Evolutionary conservation across 2,113 vertebrate species (phyloP).

Genomic region (Anhinga anhinga): DNA sequence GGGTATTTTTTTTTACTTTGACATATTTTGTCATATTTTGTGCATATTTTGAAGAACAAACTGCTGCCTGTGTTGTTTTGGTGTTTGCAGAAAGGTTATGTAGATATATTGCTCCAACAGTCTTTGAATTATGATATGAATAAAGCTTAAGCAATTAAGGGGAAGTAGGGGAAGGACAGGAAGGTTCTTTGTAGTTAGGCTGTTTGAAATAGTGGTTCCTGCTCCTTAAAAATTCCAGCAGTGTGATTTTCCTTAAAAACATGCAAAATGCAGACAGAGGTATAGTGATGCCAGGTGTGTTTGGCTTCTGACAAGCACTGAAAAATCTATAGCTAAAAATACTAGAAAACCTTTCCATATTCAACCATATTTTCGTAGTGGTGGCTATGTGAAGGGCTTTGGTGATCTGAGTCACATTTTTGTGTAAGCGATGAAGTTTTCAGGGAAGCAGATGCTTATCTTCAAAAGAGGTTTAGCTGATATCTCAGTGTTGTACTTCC

Average conservation of each 20-base stretch:
- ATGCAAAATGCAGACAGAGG: background rate
- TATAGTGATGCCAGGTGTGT: background rate
- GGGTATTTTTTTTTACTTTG: background rate
- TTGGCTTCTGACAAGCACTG: background rate
- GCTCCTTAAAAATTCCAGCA: background rate
- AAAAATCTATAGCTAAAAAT: background rate
- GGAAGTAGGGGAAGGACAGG: background rate
- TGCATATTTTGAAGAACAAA: background rate
- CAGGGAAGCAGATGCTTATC: background rate
- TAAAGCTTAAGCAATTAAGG: background rate
- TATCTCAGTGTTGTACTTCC: background rate
- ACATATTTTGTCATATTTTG: too few species aligned
- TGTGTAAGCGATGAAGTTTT: background rate
- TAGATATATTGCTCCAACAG: background rate
- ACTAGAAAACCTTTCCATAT: background rate
- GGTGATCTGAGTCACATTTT: background rate
- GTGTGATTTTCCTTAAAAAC: background rate
- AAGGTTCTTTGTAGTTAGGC: background rate
- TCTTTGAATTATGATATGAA: background rate
- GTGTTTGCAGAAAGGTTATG: background rate
- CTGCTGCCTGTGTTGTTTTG: background rate
- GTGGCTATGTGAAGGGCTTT: background rate
- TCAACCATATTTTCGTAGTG: background rate
- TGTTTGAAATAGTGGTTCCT: background rate
- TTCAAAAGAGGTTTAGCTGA: background rate